These are phyloP conservation scores for Micromussa lordhowensis DNA, from an alignment of 92 coral and sea anemone genomes.

Conservation along the genomic window DNA sequence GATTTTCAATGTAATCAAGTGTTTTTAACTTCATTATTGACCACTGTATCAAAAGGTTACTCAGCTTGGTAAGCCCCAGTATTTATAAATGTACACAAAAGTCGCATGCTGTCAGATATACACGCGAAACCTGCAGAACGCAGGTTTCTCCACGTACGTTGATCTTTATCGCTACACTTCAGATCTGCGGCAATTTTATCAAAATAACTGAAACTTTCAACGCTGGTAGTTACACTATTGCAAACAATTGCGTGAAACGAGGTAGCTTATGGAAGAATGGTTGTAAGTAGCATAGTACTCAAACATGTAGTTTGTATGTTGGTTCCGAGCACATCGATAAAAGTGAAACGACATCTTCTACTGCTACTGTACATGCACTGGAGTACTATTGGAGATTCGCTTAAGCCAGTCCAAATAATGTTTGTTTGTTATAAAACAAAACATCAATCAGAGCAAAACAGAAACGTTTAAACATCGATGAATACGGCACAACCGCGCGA, in stretches of 20 bases:
- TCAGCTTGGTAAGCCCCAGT: background rate
- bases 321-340: background rate
- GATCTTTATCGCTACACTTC: background rate
- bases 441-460: background rate
- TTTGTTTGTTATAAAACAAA: background rate
- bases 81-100: conserved; percentile 6
- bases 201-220: background rate
- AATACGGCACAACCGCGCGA: background rate
- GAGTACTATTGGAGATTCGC: background rate
- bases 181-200: background rate
- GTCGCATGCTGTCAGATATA: background rate
- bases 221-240: background rate
- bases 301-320: background rate
- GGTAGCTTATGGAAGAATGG: background rate
- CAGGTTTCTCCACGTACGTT: background rate
- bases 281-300: background rate
- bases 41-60: background rate
- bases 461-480: background rate
- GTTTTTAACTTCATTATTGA: background rate
- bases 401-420: background rate
- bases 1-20: background rate
- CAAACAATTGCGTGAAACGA: background rate
- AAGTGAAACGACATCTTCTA: background rate
- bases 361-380: background rate
- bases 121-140: background rate